Percentiles rank a stretch among this genome's conserved stretches.
These are phyloP conservation scores for Trogon melanurus DNA, from an alignment of 2,113 vertebrate genomes.

Conservation along the genomic window DNA sequence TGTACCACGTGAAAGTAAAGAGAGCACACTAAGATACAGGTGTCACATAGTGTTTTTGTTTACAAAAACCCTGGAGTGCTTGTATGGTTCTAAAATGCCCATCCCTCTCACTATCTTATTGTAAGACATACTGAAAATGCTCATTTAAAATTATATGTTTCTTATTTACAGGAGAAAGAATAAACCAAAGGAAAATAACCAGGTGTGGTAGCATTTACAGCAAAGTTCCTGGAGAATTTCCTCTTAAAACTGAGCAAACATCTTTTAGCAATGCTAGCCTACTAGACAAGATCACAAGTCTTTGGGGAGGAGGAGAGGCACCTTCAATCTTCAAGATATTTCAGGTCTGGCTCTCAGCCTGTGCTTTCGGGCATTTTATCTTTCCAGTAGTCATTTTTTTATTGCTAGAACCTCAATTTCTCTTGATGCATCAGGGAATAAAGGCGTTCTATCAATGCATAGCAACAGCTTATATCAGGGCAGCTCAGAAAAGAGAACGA, in stretches of 20 bases:
- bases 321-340: neutral
- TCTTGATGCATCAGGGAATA: neutral
- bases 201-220: neutral
- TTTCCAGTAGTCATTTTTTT: neutral
- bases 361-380: neutral
- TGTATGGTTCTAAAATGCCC: neutral
- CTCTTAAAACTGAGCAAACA: neutral
- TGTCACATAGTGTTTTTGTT: neutral
- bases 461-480: neutral
- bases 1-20: neutral
- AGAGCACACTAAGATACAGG: rapidly evolving
- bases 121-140: neutral
- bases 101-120: neutral
- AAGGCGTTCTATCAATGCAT: neutral
- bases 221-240: neutral
- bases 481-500: neutral
- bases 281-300: neutral
- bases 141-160: neutral
- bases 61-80: neutral
- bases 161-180: neutral
- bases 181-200: neutral
- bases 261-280: neutral
- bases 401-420: neutral
- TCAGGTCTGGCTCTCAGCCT: neutral
- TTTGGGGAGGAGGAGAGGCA: neutral